phyloP scores from a whole-genome alignment of 2,888 invertebrate genomes.

The Oligia fasciuncula region DNA sequence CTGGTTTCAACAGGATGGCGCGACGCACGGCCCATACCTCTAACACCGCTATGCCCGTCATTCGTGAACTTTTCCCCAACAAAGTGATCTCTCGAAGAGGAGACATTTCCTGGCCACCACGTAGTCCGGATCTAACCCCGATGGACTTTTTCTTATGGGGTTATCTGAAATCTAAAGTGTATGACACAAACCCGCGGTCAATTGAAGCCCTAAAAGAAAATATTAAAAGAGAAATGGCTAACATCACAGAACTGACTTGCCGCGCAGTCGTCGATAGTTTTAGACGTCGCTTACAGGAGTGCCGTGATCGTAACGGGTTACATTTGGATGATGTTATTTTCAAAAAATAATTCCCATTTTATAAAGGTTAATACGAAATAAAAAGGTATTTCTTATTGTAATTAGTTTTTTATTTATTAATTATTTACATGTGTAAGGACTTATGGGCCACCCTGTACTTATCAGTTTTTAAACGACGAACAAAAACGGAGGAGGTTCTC shows the following conservation, averaged over 20 bases:
- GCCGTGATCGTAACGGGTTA: slow-evolving; percentile 4
- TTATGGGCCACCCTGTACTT: too few relatives aligned
- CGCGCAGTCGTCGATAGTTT: slow-evolving; percentile 41
- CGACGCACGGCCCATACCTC: slow-evolving; percentile 60
- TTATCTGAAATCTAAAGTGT: slow-evolving; percentile 9
- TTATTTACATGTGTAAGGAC: too few relatives aligned
- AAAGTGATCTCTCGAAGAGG: too few relatives aligned
- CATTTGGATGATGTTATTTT: slow-evolving; percentile 1
- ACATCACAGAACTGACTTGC: slow-evolving; percentile 42
- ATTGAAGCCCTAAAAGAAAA: slow-evolving; percentile 44
- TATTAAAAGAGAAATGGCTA: slow-evolving; percentile 51
- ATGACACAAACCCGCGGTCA: slow-evolving; percentile 33
- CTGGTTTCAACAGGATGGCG: slow-evolving; percentile 58
- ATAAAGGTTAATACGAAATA: background rate
- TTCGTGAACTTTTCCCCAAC: too few relatives aligned
- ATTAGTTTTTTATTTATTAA: too few relatives aligned
- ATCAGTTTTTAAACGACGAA: too few relatives aligned
- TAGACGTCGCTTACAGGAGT: slow-evolving; percentile 10
- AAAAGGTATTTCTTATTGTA: too few relatives aligned
- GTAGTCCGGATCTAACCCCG: too few relatives aligned
- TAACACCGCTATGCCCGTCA: slow-evolving; percentile 37
- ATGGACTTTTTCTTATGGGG: too few relatives aligned
- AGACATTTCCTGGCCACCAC: too few relatives aligned
- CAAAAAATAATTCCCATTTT: slow-evolving; percentile 7
- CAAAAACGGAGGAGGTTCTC: too few relatives aligned